A percentile compares a stretch with the other conserved stretches of the same genome.
These are phyloP conservation scores for Acrocephalus scirpaceus DNA, from an alignment of 2,797 vertebrate species.

Conservation along the genomic window DNA sequence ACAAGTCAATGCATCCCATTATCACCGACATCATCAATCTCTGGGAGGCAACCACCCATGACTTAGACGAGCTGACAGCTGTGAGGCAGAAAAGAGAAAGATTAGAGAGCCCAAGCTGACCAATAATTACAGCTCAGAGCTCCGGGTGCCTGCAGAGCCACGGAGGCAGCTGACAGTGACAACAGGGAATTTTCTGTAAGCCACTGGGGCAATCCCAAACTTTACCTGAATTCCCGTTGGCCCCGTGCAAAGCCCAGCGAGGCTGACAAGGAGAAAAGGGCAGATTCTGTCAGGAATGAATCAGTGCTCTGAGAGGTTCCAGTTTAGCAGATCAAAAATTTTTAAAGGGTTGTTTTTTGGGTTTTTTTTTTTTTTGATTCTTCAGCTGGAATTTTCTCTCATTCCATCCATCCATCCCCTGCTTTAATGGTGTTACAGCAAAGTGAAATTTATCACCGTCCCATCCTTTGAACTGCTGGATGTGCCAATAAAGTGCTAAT, in stretches of 20 bases:
- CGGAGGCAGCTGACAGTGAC: fast-evolving
- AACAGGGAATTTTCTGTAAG: background rate
- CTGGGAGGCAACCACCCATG: slow-evolving; percentile 60
- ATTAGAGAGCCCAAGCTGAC: background rate
- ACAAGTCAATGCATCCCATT: slow-evolving; percentile 73
- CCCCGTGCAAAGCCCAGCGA: background rate
- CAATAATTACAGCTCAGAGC: slow-evolving; percentile 33
- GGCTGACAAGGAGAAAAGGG: background rate
- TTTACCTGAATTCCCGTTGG: background rate
- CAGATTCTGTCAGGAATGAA: background rate
- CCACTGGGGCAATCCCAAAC: background rate
- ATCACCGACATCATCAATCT: slow-evolving; percentile 67
- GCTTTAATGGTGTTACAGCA: background rate
- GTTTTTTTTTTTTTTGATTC: background rate
- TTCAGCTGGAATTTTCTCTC: background rate
- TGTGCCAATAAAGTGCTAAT: background rate
- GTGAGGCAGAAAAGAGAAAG: background rate
- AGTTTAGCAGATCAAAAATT: background rate
- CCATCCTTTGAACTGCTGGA: background rate
- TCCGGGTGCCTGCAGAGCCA: background rate
- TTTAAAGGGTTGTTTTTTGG: too few species aligned
- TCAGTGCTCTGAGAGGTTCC: background rate
- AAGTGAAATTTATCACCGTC: background rate
- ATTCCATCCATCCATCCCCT: background rate
- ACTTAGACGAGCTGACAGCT: slow-evolving; percentile 50